These are phyloP conservation scores for Apeira syringaria DNA, from an alignment of 2,888 invertebrate genomes.

Conservation along the genomic window DNA sequence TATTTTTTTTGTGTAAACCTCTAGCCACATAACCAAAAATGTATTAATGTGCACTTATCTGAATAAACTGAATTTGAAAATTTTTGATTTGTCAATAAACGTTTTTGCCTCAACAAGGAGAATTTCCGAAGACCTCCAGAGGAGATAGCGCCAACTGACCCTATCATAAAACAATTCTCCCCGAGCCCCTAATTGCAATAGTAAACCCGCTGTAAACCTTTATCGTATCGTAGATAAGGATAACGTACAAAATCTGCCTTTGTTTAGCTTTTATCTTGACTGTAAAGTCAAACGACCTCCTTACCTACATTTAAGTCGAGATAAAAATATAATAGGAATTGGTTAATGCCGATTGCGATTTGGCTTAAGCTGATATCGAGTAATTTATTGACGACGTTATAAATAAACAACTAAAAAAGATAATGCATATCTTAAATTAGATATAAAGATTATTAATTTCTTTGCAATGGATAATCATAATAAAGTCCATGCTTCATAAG, in stretches of 20 bases:
- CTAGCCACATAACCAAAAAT: no score
- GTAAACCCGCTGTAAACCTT: conserved; percentile 53
- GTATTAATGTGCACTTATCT: no score
- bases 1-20: no score
- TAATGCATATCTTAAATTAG: no score
- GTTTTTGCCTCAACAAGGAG: not conserved
- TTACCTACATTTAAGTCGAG: conserved; percentile 30
- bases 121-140: conserved; percentile 19
- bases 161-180: conserved; percentile 47
- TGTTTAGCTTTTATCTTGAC: conserved; percentile 25
- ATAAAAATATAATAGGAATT: conserved; percentile 18
- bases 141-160: conserved; percentile 28
- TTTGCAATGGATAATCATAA: no score
- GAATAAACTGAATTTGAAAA: no score
- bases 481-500: no score
- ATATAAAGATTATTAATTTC: no score
- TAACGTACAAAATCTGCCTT: conserved; percentile 40
- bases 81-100: no score
- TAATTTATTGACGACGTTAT: not conserved
- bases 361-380: conserved; percentile 9
- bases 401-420: no score
- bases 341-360: conserved; percentile 11
- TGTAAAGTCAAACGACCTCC: conserved; percentile 32
- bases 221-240: conserved; percentile 48
- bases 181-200: conserved; percentile 58